phyloP scores from a whole-genome alignment of 2,113 vertebrate species.

The Lamprotornis superbus region DNA sequence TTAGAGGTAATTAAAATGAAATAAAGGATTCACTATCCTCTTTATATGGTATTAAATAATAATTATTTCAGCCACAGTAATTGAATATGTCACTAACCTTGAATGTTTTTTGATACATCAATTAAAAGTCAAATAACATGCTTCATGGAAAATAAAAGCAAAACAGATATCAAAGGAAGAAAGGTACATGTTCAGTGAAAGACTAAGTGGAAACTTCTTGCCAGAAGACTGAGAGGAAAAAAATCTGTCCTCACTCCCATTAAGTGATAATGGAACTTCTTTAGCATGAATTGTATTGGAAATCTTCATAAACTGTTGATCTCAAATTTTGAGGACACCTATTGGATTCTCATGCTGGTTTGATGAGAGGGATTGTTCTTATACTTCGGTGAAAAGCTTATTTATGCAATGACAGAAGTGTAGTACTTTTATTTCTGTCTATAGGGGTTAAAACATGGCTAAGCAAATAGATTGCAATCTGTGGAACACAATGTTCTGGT shows the following conservation, averaged over 20 bases:
- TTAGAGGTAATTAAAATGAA: not conserved
- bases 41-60: not conserved
- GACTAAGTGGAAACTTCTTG: not conserved
- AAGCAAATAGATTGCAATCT: not conserved
- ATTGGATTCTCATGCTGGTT: not conserved
- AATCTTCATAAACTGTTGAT: not conserved
- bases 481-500: not conserved
- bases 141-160: not conserved
- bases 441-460: not conserved
- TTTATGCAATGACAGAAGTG: not conserved
- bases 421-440: not conserved
- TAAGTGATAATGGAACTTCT: not conserved
- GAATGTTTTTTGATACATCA: not conserved
- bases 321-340: not conserved
- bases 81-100: not conserved
- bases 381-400: not conserved
- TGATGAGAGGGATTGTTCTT: not conserved
- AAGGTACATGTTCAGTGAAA: not conserved
- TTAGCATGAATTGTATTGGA: not conserved
- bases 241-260: not conserved
- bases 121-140: not conserved
- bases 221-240: not conserved
- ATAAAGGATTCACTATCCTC: not conserved
- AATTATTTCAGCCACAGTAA: not conserved
- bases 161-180: not conserved